These are phyloP conservation scores for Drosophila lowei DNA, from an alignment of 1,140 invertebrate genomes.

Conservation along the genomic window DNA sequence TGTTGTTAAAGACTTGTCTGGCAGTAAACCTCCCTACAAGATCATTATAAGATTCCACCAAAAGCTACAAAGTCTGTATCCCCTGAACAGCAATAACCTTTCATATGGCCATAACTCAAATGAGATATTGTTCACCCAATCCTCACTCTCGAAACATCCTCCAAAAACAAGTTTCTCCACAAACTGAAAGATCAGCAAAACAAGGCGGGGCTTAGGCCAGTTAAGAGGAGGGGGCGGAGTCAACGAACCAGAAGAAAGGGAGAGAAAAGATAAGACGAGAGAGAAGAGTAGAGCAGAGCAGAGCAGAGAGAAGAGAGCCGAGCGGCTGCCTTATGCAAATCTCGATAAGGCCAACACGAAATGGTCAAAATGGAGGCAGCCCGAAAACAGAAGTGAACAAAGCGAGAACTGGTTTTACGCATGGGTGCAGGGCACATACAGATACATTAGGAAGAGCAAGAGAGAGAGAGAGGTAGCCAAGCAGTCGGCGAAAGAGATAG, in stretches of 20 bases:
- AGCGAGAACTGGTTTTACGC: slow-evolving; percentile 73
- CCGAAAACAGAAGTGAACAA: slow-evolving; percentile 57
- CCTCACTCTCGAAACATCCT: slow-evolving; percentile 8
- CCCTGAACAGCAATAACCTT: slow-evolving; percentile 29
- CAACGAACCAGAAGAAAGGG: background rate
- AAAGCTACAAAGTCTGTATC: background rate
- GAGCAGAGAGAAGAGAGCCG: slow-evolving; percentile 7
- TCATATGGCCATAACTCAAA: slow-evolving; percentile 14
- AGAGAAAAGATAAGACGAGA: background rate
- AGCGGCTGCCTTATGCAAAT: slow-evolving; percentile 62
- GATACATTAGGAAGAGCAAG: slow-evolving; percentile 45
- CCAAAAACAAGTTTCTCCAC: slow-evolving; percentile 24
- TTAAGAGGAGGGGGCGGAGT: slow-evolving; percentile 24
- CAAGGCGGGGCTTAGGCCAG: slow-evolving; percentile 16
- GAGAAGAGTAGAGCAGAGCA: background rate
- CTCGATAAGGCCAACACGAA: slow-evolving; percentile 10
- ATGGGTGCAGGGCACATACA: slow-evolving; percentile 62
- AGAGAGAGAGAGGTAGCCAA: slow-evolving; percentile 4
- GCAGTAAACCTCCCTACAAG: too few species aligned
- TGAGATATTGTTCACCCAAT: slow-evolving; percentile 23
- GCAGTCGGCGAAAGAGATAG: slow-evolving; percentile 2
- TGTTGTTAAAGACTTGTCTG: too few species aligned
- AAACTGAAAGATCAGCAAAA: background rate
- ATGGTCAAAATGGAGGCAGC: slow-evolving; percentile 66
- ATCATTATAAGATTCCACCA: too few species aligned